A percentile compares a stretch with the other conserved stretches of the same genome.
Evolutionary conservation across 2,888 invertebrate species (phyloP).

Genomic region (Zelleria hepariella): DNA sequence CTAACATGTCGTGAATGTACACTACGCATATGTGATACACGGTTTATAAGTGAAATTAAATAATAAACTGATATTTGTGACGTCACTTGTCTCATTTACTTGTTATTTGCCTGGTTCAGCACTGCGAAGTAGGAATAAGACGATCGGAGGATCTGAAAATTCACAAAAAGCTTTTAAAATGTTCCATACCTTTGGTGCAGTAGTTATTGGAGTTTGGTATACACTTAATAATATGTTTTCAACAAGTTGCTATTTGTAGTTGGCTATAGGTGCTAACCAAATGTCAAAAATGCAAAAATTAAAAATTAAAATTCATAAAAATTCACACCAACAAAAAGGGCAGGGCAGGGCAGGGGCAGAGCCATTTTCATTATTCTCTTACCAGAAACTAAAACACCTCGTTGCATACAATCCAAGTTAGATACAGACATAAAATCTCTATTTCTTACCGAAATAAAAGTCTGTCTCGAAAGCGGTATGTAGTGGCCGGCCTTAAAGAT

Average conservation of each 20-base stretch:
- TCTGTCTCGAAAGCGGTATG: constrained; percentile 62
- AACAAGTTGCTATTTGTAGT: no score
- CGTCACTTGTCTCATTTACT: constrained; percentile 19
- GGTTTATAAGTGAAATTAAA: constrained; percentile 56
- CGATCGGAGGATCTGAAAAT: constrained; percentile 51
- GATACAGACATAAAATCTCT: neutral
- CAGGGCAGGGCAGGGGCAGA: no score
- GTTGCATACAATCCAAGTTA: neutral
- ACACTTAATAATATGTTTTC: no score
- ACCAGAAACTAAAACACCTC: neutral
- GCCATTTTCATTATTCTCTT: no score
- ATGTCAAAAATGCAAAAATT: no score
- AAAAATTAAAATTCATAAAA: no score
- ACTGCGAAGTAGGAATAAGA: constrained; percentile 63
- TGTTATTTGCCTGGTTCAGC: constrained; percentile 41
- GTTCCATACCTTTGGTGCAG: no score
- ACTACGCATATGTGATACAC: constrained; percentile 68
- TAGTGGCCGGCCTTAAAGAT: constrained; percentile 67
- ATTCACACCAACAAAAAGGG: no score
- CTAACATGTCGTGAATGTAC: constrained; percentile 64
- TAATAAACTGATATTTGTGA: constrained; percentile 37
- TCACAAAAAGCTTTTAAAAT: neutral
- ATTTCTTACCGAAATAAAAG: constrained; percentile 58
- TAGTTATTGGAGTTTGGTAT: no score
- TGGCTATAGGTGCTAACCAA: no score